Base-by-base conservation (phyloP, 2,888 invertebrate species). In the Deroplatys truncata region DNA sequence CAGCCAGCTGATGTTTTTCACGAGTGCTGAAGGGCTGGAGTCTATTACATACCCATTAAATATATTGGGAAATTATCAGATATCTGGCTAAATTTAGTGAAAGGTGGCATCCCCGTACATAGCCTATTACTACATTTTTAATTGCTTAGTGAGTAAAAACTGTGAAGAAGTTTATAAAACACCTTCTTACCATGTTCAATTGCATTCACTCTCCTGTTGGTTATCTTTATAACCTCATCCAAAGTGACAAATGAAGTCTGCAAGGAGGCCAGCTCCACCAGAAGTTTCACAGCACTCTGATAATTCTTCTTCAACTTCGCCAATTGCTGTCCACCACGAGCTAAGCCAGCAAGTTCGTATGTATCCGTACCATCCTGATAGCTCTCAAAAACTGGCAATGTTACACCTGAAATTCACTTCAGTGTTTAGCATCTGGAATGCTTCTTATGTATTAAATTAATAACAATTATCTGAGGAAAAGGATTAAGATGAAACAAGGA, bases 221-320 rank as follows among this genome's bases (percentile, higher is more conserved):
- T 99, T 91, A 99, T 97, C 95, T 99, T 99, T 92, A 99, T 99
- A 89, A 99, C 99, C 94, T 99, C 99, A 94, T 99, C 99, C 87
- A 99, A 95, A 35, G 99, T 99, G 28, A 99, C 98, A 93, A 99
- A 99, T 4, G 99, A 98, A 0, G 99, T 99, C 94, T 99, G 99
- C 92, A 99, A 94, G 0, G 99, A 99, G 2, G 99, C 99, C 92
- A 99, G 94, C 93, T 99, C 98, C 0, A 99, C 99, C 90, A 99
- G 94, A 91, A 99, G 94, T 93, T 99, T 98, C 0, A 99, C 97
- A 35, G 99, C 99, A 92, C 97, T 98, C 93, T 98, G 98, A 94
- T 98, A 99, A 94, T 99, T 99, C 94, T 99, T 99, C 95, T 99
- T 99, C 92, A 99, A 94, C 94, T 98, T 98, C 84, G 98, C 96